These are phyloP conservation scores for Scleropages formosus DNA, from an alignment of 2,797 vertebrate genomes.

Conservation along the genomic window DNA sequence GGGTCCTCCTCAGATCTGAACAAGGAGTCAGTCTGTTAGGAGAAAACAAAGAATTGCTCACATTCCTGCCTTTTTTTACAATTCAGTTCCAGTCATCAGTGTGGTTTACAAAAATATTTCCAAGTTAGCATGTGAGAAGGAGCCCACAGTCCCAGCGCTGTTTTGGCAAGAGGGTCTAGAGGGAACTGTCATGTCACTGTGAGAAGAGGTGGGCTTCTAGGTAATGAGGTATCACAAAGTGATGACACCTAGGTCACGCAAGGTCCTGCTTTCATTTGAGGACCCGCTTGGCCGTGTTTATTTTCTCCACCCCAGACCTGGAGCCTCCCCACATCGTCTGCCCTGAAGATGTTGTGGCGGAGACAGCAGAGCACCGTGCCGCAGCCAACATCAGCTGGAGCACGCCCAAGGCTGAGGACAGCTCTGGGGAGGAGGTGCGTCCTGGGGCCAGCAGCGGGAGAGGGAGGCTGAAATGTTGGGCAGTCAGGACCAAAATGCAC, in stretches of 20 bases:
- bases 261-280: not conserved
- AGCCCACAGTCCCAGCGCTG: not conserved
- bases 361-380: slow-evolving; percentile 80
- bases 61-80: not conserved
- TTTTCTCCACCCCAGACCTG: slow-evolving; percentile 64
- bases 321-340: slow-evolving; percentile 84
- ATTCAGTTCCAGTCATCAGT: too few relatives aligned
- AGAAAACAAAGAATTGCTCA: slow-evolving; percentile 2
- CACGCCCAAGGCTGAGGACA: slow-evolving; percentile 79
- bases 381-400: slow-evolving; percentile 84
- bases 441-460: not conserved
- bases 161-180: not conserved
- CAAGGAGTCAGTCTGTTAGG: not conserved
- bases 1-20: too few relatives aligned
- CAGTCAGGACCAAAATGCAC: not conserved
- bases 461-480: not conserved
- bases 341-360: slow-evolving; percentile 75
- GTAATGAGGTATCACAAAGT: too few relatives aligned
- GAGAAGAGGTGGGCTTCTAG: not conserved
- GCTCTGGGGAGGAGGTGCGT: slow-evolving; percentile 85
- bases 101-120: not conserved
- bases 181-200: not conserved
- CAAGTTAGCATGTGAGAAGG: not conserved
- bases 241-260: not conserved
- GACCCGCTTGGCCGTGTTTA: slow-evolving; percentile 1